Base-by-base conservation (phyloP, 2,113 vertebrate genomes). In the Condylura cristata region DNA sequence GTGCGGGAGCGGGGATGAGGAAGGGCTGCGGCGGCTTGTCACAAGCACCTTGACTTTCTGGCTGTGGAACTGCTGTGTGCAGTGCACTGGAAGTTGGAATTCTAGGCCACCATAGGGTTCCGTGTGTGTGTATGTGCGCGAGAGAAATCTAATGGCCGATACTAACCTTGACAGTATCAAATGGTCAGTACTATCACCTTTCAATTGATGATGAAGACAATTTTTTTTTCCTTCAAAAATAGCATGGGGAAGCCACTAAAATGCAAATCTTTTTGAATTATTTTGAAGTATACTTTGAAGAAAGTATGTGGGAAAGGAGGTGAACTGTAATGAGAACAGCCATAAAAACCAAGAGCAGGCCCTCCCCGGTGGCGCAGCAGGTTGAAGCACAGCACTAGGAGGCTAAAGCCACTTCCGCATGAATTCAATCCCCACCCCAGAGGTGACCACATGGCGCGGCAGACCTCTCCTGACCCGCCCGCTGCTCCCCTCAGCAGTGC, bases 261-360 rank as follows among this genome's bases (percentile, higher is more conserved):
- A 60, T 65, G 79, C 58, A 30, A 91, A 75, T 82, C 32, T n/a
- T 3, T 90, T 90, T 91, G 39, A 30, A 34, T 58, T 89, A 53
- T 93, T 93, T 86, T 93, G 26, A 94, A 44, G 93, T 83, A 18
- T 32, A 10, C 61, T 61, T 30, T 30, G 30, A 32, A 71, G 76
- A 58, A 79, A 39, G 16, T 58, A 18, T 16, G 41, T 71, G 13
- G 5, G 24, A 20, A 93, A 7, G 34, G 79, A 58, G 41, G 32
- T 71, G 79, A 83, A 84, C 11, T 96, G 82, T 75, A 3, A 56
- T 78, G 32, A 79, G 39, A 90, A 66, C 58, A 90, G 32, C 0
- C 2, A 17, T 80, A 28, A 92, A 91, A 51, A 24, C 37, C 63
- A 90, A 72, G 30, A 34, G 16, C n/a, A n/a, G n/a, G n/a, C n/a